Evolutionary conservation across 1,140 invertebrate genomes (phyloP).

Genomic region (Anastrepha obliqua): DNA sequence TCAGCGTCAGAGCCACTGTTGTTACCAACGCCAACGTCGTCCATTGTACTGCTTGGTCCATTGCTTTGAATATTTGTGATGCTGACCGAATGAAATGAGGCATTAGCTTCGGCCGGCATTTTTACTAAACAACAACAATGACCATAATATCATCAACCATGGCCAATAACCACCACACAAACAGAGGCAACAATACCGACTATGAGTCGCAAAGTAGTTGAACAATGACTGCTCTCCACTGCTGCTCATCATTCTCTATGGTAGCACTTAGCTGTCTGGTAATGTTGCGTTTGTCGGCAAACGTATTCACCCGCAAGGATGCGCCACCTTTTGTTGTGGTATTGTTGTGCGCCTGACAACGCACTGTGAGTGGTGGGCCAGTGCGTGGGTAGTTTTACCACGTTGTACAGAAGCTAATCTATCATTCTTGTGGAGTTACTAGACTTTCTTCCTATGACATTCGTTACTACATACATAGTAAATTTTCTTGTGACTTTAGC

Average conservation of each 20-base stretch:
- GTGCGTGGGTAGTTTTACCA: neutral
- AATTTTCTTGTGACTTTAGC: too few relatives aligned
- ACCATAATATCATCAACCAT: neutral
- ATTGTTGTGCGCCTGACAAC: slow-evolving; percentile 2
- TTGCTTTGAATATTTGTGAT: slow-evolving; percentile 24
- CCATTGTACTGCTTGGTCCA: neutral
- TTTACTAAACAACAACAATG: neutral
- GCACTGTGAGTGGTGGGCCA: too few relatives aligned
- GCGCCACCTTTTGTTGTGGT: neutral
- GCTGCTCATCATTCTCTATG: neutral
- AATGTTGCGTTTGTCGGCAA: slow-evolving; percentile 26
- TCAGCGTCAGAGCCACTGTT: neutral
- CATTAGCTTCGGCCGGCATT: slow-evolving; percentile 12
- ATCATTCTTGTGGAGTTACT: neutral
- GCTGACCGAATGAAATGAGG: neutral
- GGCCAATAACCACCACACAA: neutral
- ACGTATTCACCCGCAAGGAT: neutral
- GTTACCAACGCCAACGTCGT: neutral
- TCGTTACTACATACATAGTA: too few relatives aligned
- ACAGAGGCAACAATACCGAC: slow-evolving; percentile 4
- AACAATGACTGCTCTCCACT: slow-evolving; percentile 13
- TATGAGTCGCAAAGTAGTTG: slow-evolving; percentile 35
- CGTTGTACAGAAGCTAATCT: too few relatives aligned
- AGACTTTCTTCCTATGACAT: neutral
- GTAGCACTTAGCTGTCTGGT: slow-evolving; percentile 3